Base-by-base conservation (phyloP, 2,113 vertebrate species). In the Pterocles orientalis region DNA sequence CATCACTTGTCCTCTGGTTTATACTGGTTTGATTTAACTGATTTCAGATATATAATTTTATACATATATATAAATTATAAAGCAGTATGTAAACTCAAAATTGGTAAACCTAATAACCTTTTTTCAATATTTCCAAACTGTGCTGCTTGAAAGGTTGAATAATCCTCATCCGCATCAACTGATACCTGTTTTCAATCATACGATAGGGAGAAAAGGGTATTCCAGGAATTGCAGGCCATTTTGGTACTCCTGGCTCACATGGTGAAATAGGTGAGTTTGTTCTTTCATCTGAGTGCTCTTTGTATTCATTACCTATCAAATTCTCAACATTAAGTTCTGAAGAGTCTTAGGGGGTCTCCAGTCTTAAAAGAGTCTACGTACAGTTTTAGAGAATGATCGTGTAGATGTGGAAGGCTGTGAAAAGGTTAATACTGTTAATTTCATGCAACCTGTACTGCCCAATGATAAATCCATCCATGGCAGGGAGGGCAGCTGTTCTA, bases 201-300 rank as follows among this genome's bases (percentile, higher is more conserved):
- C 60, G 7, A 94, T 36, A 99, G 99, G 99, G 99, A 39, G 95
- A 96, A 61, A 99, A 98, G 92, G 99, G 99, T 23, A 39, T 94
- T 48, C 80, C 98, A 11, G 99, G 99, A 85, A 96, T 97, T 43
- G 96, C 97, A 29, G 99, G 99, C 39, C 65, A 91, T 56, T 61
- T 95, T 14, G 99, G 99, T 91, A 98, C 98, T 14, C 47, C 97
- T 92, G 99, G 99, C 41, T 61, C 81, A 41, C 73, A 86, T 39
- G 99, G 99, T 82, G 98, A 98, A 23, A 39, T 98, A 93, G 99
- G 99, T 99, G 97, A 97, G 97, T 97, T 45, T 58, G 14, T 41
- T 83, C 50, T 43, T 18, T 71, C 56, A 50, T 29, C 20, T 62
- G 86, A 54, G 68, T 4, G 0, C 8, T 64, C 12, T 72, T 65